Conservation (phyloP, 2,888 invertebrate species). For the Polydesmus complanatus region DNA sequence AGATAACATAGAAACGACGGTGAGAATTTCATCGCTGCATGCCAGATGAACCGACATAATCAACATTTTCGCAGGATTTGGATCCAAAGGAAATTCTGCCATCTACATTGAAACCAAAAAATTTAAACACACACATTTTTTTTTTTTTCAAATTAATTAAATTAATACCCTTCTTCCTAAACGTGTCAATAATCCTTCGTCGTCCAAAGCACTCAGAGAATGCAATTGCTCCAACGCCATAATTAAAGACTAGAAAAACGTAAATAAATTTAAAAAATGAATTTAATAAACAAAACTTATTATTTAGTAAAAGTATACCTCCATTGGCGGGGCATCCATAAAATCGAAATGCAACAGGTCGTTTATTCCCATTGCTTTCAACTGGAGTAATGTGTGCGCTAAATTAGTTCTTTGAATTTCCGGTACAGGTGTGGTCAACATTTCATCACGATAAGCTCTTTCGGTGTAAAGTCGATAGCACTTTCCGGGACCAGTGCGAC, state of each 20-base stretch:
- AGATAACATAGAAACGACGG: slow-evolving; percentile 96
- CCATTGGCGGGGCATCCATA: slow-evolving; percentile 98
- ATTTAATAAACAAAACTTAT: not conserved
- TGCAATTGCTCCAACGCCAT: slow-evolving; percentile 96
- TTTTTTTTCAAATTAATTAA: not conserved
- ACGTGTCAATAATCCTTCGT: slow-evolving; percentile 53
- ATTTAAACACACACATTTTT: not conserved
- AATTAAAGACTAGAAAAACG: slow-evolving; percentile 53
- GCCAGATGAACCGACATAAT: slow-evolving; percentile 97
- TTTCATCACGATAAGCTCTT: slow-evolving; percentile 94
- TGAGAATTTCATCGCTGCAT: slow-evolving; percentile 95
- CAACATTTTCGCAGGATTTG: slow-evolving; percentile 93
- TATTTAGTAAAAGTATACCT: slow-evolving; percentile 36
- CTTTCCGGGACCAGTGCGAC: slow-evolving; percentile 95
- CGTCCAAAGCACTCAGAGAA: slow-evolving; percentile 89
- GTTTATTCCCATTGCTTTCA: slow-evolving; percentile 99
- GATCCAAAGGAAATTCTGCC: slow-evolving; percentile 99
- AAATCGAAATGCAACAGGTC: slow-evolving; percentile 97
- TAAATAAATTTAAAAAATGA: slow-evolving; percentile 13
- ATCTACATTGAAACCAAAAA: slow-evolving; percentile 45
- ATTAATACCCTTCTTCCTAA: slow-evolving; percentile 43
- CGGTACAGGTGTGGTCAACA: slow-evolving; percentile 94
- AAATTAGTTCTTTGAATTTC: slow-evolving; percentile 98
- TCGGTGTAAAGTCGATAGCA: slow-evolving; percentile 94
- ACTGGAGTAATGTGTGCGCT: slow-evolving; percentile 83